Conservation (phyloP, 1,140 invertebrate species). For the Aphaenogaster floridana region DNA sequence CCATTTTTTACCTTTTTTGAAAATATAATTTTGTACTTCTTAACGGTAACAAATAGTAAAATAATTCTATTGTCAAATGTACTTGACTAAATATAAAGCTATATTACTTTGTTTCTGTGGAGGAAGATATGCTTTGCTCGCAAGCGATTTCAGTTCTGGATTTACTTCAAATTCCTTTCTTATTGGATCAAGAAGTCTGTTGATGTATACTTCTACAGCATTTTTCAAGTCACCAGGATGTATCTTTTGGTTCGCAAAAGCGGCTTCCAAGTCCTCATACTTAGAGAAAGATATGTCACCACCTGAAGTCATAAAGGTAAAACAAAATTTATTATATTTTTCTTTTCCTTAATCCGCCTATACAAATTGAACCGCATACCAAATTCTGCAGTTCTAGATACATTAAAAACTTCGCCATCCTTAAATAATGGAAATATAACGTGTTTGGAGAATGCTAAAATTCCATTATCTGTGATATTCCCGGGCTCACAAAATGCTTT, state of each 20-base stretch:
- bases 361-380: conserved; percentile 78
- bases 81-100: neutral
- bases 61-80: neutral
- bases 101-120: conserved; percentile 88
- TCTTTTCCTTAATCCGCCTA: neutral
- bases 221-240: conserved; percentile 98
- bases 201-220: conserved; percentile 94
- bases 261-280: conserved; percentile 93
- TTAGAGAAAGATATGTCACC: conserved; percentile 92
- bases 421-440: conserved; percentile 96
- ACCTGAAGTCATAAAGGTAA: conserved; percentile 84
- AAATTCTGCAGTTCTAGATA: conserved; percentile 88
- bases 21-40: neutral
- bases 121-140: conserved; percentile 93
- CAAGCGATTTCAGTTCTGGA: conserved; percentile 91
- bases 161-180: conserved; percentile 94
- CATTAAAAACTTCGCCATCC: conserved; percentile 89
- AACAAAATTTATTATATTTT: conserved; percentile 23
- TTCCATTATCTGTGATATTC: conserved; percentile 97
- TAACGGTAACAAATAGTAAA: neutral
- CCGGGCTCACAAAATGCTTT: conserved; percentile 99
- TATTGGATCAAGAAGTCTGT: conserved; percentile 96
- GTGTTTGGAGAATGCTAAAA: conserved; percentile 98
- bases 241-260: conserved; percentile 93
- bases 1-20: too few species aligned